phyloP scores from a whole-genome alignment of 2,113 vertebrate genomes.

The Apus apus region DNA sequence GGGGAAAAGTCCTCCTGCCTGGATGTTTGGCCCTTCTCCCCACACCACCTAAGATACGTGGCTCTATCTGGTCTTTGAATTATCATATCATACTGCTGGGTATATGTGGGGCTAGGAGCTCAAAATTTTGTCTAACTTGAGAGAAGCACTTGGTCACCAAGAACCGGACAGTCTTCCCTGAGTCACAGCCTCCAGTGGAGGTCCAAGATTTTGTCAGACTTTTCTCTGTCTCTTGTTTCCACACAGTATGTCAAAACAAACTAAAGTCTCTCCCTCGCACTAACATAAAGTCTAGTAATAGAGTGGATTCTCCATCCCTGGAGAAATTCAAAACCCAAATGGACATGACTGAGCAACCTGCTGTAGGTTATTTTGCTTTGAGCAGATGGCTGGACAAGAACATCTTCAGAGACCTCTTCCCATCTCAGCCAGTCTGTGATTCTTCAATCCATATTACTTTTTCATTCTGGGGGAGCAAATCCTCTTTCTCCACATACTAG shows the following conservation, averaged over 20 bases:
- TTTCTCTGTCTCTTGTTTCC: background rate
- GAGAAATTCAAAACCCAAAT: background rate
- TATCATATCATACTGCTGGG: background rate
- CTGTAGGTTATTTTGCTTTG: background rate
- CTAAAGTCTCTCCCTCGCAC: background rate
- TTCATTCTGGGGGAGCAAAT: background rate
- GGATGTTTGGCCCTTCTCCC: background rate
- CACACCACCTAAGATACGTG: rapidly evolving
- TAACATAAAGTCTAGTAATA: background rate
- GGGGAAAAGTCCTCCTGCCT: background rate
- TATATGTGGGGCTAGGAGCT: background rate
- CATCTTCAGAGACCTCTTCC: background rate
- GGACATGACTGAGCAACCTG: background rate
- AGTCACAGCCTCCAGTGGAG: background rate
- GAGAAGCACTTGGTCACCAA: background rate
- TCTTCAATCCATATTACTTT: background rate
- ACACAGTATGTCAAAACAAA: background rate
- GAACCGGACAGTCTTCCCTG: background rate
- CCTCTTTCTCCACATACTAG: background rate
- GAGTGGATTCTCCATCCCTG: background rate
- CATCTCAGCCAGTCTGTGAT: background rate
- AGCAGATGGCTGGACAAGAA: background rate
- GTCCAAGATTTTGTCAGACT: background rate
- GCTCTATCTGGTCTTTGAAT: background rate
- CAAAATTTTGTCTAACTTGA: background rate